Percentiles rank a stretch among this genome's conserved stretches.
phyloP scores from a whole-genome alignment of 2,113 vertebrate genomes.

The Phylloscopus whistleri region DNA sequence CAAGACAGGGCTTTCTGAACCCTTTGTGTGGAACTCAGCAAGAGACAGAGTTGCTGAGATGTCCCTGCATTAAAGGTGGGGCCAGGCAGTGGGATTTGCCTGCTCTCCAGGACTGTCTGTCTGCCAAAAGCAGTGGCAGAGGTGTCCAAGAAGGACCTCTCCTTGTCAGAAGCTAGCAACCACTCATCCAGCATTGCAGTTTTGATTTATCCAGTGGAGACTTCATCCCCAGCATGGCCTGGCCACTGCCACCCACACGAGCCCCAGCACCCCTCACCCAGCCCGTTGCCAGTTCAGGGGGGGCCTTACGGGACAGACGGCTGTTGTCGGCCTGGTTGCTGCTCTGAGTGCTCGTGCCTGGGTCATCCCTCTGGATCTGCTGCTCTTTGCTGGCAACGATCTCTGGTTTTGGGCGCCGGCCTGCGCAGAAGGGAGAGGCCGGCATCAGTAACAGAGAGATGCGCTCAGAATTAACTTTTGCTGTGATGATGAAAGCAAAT shows the following conservation, averaged over 20 bases:
- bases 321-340: constrained; percentile 73
- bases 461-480: not conserved
- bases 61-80: not conserved
- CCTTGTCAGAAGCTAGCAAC: not conserved
- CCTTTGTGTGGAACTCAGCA: not conserved
- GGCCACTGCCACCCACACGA: not conserved
- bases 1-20: not conserved
- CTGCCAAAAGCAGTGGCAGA: not conserved
- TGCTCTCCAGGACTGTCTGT: not conserved
- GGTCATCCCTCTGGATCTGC: constrained; percentile 79
- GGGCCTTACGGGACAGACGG: constrained; percentile 78
- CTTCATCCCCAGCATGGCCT: not conserved
- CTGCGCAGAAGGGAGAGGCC: constrained; percentile 43
- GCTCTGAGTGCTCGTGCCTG: constrained; percentile 73
- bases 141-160: not conserved
- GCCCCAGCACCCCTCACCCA: not conserved
- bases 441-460: not conserved
- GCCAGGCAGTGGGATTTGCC: not conserved
- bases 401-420: constrained; percentile 79
- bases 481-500: not conserved
- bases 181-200: not conserved
- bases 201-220: not conserved
- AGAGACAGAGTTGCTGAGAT: not conserved
- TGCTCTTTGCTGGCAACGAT: constrained; percentile 79
- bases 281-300: not conserved